phyloP scores from a whole-genome alignment of 1,140 invertebrate species.

The Mylabris phalerata region DNA sequence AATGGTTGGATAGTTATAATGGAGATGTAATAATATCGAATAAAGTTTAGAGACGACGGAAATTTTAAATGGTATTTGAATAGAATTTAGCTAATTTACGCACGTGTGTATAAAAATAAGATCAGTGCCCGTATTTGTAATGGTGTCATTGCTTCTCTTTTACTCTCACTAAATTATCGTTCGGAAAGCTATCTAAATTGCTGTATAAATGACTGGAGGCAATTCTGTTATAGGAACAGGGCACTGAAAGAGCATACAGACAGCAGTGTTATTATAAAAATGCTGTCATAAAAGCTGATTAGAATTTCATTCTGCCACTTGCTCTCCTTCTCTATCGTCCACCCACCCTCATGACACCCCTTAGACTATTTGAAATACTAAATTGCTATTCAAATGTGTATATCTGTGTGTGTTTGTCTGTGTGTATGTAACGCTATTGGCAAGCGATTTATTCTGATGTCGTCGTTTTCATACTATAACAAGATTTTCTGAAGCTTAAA shows the following conservation, averaged over 20 bases:
- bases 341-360: conserved; percentile 14
- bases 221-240: conserved; percentile 18
- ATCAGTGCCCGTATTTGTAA: no score
- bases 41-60: no score
- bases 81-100: no score
- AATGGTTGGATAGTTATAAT: no score
- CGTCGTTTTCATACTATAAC: conserved; percentile 14
- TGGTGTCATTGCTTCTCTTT: no score
- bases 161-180: conserved; percentile 8
- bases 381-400: conserved; percentile 41
- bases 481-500: conserved; percentile 12
- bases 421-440: conserved; percentile 33
- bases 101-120: no score
- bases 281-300: conserved; percentile 40
- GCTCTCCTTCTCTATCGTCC: no score
- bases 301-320: conserved; percentile 32
- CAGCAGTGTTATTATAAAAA: conserved; percentile 30
- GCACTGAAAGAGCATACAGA: conserved; percentile 26
- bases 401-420: neutral
- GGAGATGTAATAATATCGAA: no score
- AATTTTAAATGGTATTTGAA: no score
- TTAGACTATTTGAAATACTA: conserved; percentile 24
- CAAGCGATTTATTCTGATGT: conserved; percentile 41
- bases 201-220: conserved; percentile 20
- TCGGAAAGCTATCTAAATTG: conserved; percentile 16